Evolutionary conservation across 2,113 vertebrate genomes (phyloP).

Genomic region (Hippocampus barbouri): DNA sequence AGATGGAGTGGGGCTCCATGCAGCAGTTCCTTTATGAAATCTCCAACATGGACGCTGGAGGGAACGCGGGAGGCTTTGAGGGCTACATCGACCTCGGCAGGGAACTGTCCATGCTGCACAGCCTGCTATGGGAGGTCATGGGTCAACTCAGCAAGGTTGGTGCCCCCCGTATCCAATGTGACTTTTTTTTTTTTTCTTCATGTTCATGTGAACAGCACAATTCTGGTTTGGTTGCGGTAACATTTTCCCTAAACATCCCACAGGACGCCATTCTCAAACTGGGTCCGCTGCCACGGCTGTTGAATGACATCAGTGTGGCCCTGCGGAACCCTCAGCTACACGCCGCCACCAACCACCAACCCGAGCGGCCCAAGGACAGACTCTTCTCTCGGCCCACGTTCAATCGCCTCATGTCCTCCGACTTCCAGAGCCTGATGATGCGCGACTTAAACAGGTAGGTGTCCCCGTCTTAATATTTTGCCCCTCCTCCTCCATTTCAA

Average conservation of each 20-base stretch:
- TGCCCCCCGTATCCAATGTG: no score
- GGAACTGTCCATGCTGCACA: conserved; percentile 91
- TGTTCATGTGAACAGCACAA: no score
- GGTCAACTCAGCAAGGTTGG: conserved; percentile 92
- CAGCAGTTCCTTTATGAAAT: conserved; percentile 98
- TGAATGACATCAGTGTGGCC: conserved; percentile 94
- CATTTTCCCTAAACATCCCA: conserved; percentile 9
- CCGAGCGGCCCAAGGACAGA: conserved; percentile 83
- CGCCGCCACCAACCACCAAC: conserved; percentile 88
- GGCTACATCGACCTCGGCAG: conserved; percentile 97
- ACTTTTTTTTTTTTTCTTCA: no score
- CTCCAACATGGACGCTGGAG: conserved; percentile 91
- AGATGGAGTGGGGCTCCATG: conserved; percentile 98
- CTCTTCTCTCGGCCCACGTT: conserved; percentile 82
- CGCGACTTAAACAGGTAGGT: conserved; percentile 91
- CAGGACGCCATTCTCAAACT: conserved; percentile 95
- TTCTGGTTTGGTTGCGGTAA: neutral
- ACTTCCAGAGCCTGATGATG: conserved; percentile 94
- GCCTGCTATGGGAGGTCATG: conserved; percentile 94
- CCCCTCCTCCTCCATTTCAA: neutral
- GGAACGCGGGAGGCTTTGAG: conserved; percentile 92
- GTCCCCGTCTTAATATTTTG: neutral
- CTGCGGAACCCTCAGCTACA: conserved; percentile 94
- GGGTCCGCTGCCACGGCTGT: conserved; percentile 86
- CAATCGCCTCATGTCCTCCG: conserved; percentile 84